Percentiles rank a stretch among this genome's conserved stretches.
Conservation (phyloP, 1,140 invertebrate genomes). For the Drosophila leontia region DNA sequence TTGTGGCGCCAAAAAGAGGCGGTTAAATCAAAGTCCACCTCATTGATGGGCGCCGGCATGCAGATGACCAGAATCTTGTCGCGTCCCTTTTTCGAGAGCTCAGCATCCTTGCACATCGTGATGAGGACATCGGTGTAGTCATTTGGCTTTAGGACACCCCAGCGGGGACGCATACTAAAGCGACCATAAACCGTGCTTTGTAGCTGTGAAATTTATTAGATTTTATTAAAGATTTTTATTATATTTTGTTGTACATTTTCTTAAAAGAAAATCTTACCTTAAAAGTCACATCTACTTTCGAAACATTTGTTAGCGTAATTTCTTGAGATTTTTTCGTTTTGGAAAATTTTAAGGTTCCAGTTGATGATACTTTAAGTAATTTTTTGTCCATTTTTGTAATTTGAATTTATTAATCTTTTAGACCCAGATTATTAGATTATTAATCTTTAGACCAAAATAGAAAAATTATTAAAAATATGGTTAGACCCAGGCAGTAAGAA, state of each 20-base stretch:
- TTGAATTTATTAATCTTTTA: not conserved
- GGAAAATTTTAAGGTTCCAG: conserved; percentile 20
- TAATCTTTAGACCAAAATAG: too few relatives aligned
- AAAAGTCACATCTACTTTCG: conserved; percentile 17
- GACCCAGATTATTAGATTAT: too few relatives aligned
- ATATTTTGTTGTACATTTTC: not conserved
- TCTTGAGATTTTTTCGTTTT: not conserved
- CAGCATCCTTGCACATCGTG: conserved; percentile 4
- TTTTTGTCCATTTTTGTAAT: not conserved
- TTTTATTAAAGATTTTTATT: not conserved
- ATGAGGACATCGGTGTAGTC: conserved; percentile 10
- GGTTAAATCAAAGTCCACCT: conserved; percentile 27
- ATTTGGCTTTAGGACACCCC: conserved; percentile 21
- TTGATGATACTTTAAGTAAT: conserved; percentile 10
- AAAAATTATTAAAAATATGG: not conserved
- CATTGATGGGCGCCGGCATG: conserved; percentile 39
- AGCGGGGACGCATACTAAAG: conserved; percentile 34
- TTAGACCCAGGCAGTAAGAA: not conserved
- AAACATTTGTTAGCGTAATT: conserved; percentile 16
- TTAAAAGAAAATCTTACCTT: conserved; percentile 15
- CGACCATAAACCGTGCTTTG: conserved; percentile 34
- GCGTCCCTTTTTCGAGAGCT: conserved; percentile 35
- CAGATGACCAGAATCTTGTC: conserved; percentile 44
- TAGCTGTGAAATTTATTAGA: not conserved
- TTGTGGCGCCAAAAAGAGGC: conserved; percentile 43